These are phyloP conservation scores for Choloepus didactylus DNA, from an alignment of 2,797 vertebrate species.

Conservation along the genomic window DNA sequence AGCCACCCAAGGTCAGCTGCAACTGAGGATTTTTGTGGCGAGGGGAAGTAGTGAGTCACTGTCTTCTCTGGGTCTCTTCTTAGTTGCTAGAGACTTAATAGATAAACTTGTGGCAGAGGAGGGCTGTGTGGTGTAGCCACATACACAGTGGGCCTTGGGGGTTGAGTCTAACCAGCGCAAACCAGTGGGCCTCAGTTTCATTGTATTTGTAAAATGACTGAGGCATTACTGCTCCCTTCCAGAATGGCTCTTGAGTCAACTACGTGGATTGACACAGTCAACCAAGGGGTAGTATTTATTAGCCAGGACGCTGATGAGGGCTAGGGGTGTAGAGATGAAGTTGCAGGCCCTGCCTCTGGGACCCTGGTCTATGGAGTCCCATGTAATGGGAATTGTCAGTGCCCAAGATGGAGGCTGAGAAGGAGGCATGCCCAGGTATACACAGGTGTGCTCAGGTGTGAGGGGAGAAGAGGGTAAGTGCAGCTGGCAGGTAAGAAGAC, in stretches of 20 bases:
- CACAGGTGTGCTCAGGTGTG: not conserved
- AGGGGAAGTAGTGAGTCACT: conserved; percentile 67
- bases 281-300: too few species aligned
- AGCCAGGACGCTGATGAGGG: not conserved
- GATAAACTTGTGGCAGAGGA: not conserved
- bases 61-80: not conserved
- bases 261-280: not conserved
- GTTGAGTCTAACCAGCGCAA: not conserved
- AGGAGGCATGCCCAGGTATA: not conserved
- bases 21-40: conserved; percentile 48
- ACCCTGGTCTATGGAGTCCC: too few species aligned
- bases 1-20: conserved; percentile 67
- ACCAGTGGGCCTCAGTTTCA: not conserved
- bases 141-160: not conserved
- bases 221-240: not conserved
- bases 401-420: not conserved
- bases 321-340: not conserved
- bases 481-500: not conserved
- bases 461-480: too few species aligned
- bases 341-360: not conserved
- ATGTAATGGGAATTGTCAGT: not conserved
- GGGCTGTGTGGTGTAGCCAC: not conserved
- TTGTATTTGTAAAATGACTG: not conserved
- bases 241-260: not conserved
- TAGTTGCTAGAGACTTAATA: not conserved